These are phyloP conservation scores for Apostichopus leukothele DNA, from an alignment of 53 echinoderm and acorn worm species.

Conservation along the genomic window DNA sequence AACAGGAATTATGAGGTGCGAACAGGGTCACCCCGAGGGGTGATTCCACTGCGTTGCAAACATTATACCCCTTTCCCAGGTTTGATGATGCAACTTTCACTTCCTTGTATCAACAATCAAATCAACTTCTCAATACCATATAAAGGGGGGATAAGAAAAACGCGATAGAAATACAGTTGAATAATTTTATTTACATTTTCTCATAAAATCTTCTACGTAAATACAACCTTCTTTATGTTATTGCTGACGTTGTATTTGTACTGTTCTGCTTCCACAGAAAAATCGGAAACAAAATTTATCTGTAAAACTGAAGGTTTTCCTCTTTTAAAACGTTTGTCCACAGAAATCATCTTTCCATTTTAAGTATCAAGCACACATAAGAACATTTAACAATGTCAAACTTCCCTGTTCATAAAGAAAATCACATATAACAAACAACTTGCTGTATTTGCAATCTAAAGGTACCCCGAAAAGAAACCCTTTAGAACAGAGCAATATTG, in stretches of 20 bases:
- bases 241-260: background rate
- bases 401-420: too few relatives aligned
- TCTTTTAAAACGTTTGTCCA: background rate
- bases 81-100: too few relatives aligned
- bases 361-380: background rate
- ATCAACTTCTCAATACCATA: background rate
- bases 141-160: background rate
- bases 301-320: background rate
- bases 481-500: too few relatives aligned
- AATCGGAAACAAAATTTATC: background rate
- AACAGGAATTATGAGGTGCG: too few relatives aligned
- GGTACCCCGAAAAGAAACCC: too few relatives aligned
- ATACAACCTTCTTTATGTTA: background rate
- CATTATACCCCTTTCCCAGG: too few relatives aligned
- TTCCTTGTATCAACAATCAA: too few relatives aligned
- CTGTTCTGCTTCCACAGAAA: background rate
- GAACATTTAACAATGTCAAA: background rate
- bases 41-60: too few relatives aligned
- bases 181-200: constrained; percentile 3
- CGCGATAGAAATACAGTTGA: background rate
- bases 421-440: too few relatives aligned
- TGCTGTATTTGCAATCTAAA: too few relatives aligned
- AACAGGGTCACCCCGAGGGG: too few relatives aligned
- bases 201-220: background rate
- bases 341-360: background rate